These are phyloP conservation scores for Arizona elegans DNA, from an alignment of 2,113 vertebrate genomes.

Conservation along the genomic window DNA sequence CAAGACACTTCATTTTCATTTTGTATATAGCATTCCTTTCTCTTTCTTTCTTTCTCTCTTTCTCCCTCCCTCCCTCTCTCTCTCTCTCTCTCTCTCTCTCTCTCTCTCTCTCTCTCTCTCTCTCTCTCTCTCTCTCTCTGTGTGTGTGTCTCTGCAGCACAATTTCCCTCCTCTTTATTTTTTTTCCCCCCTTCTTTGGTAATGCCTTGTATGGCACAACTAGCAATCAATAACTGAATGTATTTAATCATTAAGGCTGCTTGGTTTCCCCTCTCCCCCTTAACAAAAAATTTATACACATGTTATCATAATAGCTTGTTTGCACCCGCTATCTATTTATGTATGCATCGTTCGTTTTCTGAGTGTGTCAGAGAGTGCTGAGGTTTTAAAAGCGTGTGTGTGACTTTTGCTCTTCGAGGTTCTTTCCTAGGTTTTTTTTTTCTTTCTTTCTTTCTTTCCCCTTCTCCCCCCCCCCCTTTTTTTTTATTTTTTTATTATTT, in stretches of 20 bases:
- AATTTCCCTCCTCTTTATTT: slow-evolving; percentile 50
- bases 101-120: too few species aligned
- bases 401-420: slow-evolving; percentile 38
- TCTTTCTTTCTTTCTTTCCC: slow-evolving; percentile 5
- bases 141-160: slow-evolving; percentile 65
- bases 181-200: slow-evolving; percentile 37
- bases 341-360: slow-evolving; percentile 75
- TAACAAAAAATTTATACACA: slow-evolving; percentile 71
- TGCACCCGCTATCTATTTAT: slow-evolving; percentile 77
- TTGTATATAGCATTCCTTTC: slow-evolving; percentile 72
- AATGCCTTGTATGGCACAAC: slow-evolving; percentile 68
- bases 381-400: slow-evolving; percentile 61
- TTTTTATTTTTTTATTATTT: background rate
- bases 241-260: slow-evolving; percentile 79
- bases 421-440: background rate
- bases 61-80: too few species aligned
- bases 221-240: slow-evolving; percentile 79
- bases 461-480: background rate
- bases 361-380: slow-evolving; percentile 64
- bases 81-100: slow-evolving; percentile 39
- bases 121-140: too few species aligned
- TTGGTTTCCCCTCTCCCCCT: slow-evolving; percentile 57
- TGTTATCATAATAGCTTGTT: slow-evolving; percentile 75
- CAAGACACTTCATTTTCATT: slow-evolving; percentile 69
- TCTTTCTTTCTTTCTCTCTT: slow-evolving; percentile 10